Base-by-base conservation (phyloP, 2,888 invertebrate genomes). In the Galeopsomyia nigrocyanea region DNA sequence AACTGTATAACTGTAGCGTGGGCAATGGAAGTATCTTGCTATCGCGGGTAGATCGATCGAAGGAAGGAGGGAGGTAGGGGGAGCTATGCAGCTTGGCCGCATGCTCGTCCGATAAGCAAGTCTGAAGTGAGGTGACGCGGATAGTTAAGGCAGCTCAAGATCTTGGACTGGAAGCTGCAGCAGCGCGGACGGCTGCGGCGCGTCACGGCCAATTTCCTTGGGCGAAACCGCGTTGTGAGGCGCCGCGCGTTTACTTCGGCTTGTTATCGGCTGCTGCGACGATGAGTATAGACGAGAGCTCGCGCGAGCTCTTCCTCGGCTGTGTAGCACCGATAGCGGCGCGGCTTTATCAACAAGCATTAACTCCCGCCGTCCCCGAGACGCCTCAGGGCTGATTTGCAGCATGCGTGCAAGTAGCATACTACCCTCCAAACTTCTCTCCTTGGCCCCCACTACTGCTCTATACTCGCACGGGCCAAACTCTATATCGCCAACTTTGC, bases 311-410 rank as follows among this genome's bases (percentile, higher is more conserved):
- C 10, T 31, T 31, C 31, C 31, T 31, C 60, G 10, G 13, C 49
- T 10, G 49, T n/a, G 46, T 17, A 9, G 22, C 14, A 16, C 10
- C 16, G 7, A 22, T 39, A 46, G 19, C 57, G 62, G 10, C 72
- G 53, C 62, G 73, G 60, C 26, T 73, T 65, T 65, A 69, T 73
- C 68, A 68, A 68, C 61, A 19, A n/a, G 61, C 55, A 51, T 60
- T 60, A 68, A 68, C 64, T 55, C 60, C 51, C 31, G 50, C 55
- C 61, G 26, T 5, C 26, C 26, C 3, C 26, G 51, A 68, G 72
- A 67, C 55, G 47, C 39, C 69, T 57, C 69, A 63, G 16, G 64
- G 70, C 62, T 70, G 70, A 65, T 65, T 70, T 55, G 64, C 17
- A 51, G 64, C 55, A 63, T 53, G 22, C 22, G 68, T 65, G 39